A percentile compares a stretch with the other conserved stretches of the same genome.
These are phyloP conservation scores for Meloe dianella DNA, from an alignment of 2,888 invertebrate species.

Conservation along the genomic window DNA sequence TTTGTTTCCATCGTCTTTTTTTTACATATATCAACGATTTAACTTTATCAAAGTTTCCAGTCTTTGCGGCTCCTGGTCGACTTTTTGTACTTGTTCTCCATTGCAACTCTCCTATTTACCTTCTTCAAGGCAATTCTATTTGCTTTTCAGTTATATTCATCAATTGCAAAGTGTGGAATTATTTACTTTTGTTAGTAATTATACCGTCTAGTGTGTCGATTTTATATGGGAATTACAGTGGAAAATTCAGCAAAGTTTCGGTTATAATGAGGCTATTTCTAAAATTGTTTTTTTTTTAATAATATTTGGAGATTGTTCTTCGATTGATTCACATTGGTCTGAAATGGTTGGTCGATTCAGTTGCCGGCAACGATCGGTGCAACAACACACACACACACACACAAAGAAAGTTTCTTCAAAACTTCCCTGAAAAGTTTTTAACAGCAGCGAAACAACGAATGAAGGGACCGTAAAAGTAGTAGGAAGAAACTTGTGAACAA, in stretches of 20 bases:
- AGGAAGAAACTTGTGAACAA: conserved; percentile 47
- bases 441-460: conserved; percentile 41
- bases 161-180: conserved; percentile 36
- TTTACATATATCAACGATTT: too few relatives aligned
- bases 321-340: background rate
- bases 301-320: too few relatives aligned
- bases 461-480: conserved; percentile 54
- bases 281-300: background rate
- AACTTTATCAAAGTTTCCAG: conserved; percentile 34
- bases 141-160: conserved; percentile 44
- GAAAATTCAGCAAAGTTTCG: too few relatives aligned
- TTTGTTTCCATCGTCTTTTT: too few relatives aligned
- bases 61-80: conserved; percentile 30
- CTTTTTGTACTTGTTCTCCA: conserved; percentile 25
- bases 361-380: background rate
- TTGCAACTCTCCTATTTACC: conserved; percentile 42
- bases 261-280: too few relatives aligned
- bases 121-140: conserved; percentile 44
- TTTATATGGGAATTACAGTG: too few relatives aligned
- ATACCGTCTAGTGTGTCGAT: too few relatives aligned
- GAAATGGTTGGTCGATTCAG: conserved; percentile 4
- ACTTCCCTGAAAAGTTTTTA: conserved; percentile 46
- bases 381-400: background rate
- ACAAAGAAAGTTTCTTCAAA: conserved; percentile 40
- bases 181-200: conserved; percentile 36